These are phyloP conservation scores for Catalaphyllia jardinei DNA, from an alignment of 64 coral and sea anemone genomes.

Conservation along the genomic window DNA sequence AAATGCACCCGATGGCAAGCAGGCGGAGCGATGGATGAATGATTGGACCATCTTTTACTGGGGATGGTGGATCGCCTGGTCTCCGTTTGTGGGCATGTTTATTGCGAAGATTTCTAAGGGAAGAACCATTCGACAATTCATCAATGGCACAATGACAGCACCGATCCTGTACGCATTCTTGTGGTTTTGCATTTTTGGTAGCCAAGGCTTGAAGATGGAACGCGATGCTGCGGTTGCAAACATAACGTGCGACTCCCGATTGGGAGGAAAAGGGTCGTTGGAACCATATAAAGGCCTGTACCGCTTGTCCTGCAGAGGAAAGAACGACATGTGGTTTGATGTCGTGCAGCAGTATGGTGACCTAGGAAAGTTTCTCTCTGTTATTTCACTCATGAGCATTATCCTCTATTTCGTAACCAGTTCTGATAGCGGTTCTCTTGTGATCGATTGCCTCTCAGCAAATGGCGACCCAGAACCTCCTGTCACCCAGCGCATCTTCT, in stretches of 20 bases:
- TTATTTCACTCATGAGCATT: slow-evolving; percentile 33
- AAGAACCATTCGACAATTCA: slow-evolving; percentile 61
- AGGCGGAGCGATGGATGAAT: slow-evolving; percentile 60
- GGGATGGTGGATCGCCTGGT: slow-evolving; percentile 79
- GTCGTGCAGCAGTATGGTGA: slow-evolving; percentile 46
- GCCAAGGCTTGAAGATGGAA: slow-evolving; percentile 55
- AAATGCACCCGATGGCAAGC: slow-evolving; percentile 53
- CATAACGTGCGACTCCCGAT: slow-evolving; percentile 29
- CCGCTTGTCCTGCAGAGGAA: slow-evolving; percentile 44
- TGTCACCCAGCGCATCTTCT: slow-evolving; percentile 43
- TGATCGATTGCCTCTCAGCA: slow-evolving; percentile 52
- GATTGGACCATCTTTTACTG: slow-evolving; percentile 74
- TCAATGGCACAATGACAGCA: slow-evolving; percentile 45
- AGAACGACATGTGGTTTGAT: slow-evolving; percentile 52
- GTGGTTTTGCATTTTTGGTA: slow-evolving; percentile 70
- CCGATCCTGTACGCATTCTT: slow-evolving; percentile 51
- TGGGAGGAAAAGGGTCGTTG: not conserved
- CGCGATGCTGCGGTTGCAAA: slow-evolving; percentile 15
- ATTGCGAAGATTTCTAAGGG: slow-evolving; percentile 60
- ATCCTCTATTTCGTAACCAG: slow-evolving; percentile 48
- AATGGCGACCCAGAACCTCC: slow-evolving; percentile 56
- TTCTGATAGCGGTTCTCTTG: slow-evolving; percentile 51
- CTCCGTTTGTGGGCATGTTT: slow-evolving; percentile 64
- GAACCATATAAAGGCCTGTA: slow-evolving; percentile 29
- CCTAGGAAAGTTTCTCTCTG: slow-evolving; percentile 27